Conservation (phyloP, 2,888 invertebrate species). For the Beris chalybata region DNA sequence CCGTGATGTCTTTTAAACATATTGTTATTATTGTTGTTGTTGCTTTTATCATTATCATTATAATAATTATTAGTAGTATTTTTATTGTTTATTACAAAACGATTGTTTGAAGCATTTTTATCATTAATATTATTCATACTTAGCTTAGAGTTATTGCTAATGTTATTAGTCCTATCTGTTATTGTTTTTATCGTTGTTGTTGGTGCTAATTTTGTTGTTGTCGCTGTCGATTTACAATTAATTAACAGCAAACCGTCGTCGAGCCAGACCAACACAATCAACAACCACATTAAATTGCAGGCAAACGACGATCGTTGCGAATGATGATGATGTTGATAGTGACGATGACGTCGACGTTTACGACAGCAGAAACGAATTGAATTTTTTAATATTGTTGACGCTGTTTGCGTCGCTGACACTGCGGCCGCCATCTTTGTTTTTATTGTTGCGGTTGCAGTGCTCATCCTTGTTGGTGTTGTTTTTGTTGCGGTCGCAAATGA, state of each 20-base stretch:
- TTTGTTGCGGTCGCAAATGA: not conserved
- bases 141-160: conserved; percentile 24
- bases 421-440: not conserved
- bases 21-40: conserved; percentile 25
- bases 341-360: not conserved
- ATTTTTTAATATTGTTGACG: not conserved
- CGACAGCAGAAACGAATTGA: not conserved
- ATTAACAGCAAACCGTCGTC: conserved; percentile 49
- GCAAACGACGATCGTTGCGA: conserved; percentile 33
- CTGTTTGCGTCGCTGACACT: not conserved
- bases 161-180: conserved; percentile 34
- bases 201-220: conserved; percentile 6
- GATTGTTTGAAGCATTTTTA: conserved; percentile 29
- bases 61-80: conserved; percentile 27
- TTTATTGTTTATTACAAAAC: conserved; percentile 17
- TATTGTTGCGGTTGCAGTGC: not conserved
- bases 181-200: conserved; percentile 42
- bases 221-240: conserved; percentile 45
- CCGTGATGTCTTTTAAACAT: conserved; percentile 15
- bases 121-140: conserved; percentile 31
- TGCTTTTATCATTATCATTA: conserved; percentile 21
- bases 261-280: conserved; percentile 53
- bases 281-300: conserved; percentile 49
- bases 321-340: conserved; percentile 15
- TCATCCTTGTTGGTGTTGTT: not conserved